These are phyloP conservation scores for Pterocles orientalis DNA, from an alignment of 2,113 vertebrate species.

Conservation along the genomic window DNA sequence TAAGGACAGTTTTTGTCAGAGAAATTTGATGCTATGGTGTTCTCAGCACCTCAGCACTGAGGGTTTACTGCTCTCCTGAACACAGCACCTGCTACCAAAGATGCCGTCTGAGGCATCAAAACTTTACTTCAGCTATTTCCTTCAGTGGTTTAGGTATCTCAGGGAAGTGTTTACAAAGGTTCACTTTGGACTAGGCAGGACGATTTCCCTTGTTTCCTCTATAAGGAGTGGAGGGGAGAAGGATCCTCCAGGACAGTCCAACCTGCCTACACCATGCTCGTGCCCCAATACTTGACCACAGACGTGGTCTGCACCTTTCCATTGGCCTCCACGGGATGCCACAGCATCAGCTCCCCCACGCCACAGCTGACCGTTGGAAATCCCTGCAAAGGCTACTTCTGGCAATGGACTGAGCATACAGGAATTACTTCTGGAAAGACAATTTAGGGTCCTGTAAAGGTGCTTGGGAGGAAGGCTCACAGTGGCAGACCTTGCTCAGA, in stretches of 20 bases:
- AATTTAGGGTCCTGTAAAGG: background rate
- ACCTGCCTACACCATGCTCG: rapidly evolving
- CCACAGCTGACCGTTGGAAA: background rate
- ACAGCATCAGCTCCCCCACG: background rate
- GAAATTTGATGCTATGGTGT: background rate
- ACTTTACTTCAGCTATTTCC: background rate
- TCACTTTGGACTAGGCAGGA: background rate
- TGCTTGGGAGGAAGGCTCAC: background rate
- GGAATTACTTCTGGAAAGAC: background rate
- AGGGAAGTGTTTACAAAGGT: background rate
- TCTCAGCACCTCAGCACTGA: background rate
- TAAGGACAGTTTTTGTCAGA: background rate
- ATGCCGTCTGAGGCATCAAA: background rate
- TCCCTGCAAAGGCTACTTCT: background rate
- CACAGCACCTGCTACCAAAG: background rate
- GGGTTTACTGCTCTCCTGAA: background rate
- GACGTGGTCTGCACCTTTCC: background rate
- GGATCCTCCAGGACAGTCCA: background rate
- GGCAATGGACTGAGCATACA: background rate
- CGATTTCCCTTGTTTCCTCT: background rate
- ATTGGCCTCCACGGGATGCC: background rate
- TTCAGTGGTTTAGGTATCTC: background rate
- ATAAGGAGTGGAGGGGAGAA: background rate
- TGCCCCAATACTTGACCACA: background rate
- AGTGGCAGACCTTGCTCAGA: background rate